Evolutionary conservation across 2,113 vertebrate species (phyloP).

Genomic region (Nyctibius bracteatus): DNA sequence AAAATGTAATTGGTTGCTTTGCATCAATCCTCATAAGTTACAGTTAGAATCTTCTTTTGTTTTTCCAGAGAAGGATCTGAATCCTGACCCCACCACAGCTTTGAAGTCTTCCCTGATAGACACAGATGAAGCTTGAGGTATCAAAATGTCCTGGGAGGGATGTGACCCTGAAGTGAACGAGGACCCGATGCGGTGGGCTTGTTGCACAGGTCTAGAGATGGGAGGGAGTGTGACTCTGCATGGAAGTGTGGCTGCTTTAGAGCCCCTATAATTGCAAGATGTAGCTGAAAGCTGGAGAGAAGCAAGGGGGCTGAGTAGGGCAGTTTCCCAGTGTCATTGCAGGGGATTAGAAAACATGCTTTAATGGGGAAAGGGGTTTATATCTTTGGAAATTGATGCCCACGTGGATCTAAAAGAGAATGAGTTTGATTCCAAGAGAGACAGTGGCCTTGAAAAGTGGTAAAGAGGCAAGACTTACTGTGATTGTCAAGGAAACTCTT

Average conservation of each 20-base stretch:
- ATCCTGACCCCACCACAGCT: neutral
- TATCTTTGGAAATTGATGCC: neutral
- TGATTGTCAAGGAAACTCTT: neutral
- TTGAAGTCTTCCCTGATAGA: neutral
- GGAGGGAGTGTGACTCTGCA: neutral
- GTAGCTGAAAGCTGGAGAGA: neutral
- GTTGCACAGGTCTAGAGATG: neutral
- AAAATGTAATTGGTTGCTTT: neutral
- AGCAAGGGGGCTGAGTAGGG: neutral
- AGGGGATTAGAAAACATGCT: neutral
- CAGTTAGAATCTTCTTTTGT: neutral
- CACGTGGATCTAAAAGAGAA: neutral
- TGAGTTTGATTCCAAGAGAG: neutral
- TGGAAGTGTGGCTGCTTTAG: neutral
- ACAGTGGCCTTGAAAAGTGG: neutral
- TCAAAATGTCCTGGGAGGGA: neutral
- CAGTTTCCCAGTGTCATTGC: neutral
- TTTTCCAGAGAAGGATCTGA: neutral
- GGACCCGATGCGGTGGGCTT: neutral
- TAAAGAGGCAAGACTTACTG: neutral
- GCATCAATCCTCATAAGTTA: neutral
- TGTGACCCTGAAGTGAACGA: neutral
- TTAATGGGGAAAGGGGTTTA: neutral
- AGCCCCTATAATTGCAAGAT: neutral
- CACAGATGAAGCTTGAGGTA: conserved; percentile 2